Conservation (phyloP, 2,888 invertebrate species). For the Tortricodes alternella region DNA sequence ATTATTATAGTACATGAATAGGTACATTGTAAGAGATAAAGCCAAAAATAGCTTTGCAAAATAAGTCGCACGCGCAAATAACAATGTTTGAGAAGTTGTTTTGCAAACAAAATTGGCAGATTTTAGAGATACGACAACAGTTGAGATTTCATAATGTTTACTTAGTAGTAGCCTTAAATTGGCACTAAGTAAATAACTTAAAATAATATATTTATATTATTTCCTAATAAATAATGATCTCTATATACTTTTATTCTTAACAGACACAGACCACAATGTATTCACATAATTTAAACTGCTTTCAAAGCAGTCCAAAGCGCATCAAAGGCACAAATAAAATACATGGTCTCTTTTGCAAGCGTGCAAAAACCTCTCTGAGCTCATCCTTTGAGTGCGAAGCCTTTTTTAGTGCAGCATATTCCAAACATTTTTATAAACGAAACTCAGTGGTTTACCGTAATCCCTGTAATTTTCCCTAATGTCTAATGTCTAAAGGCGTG, state of each 20-base stretch:
- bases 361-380: not conserved
- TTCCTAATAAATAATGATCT: no score
- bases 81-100: conserved; percentile 35
- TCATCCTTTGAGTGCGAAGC: not conserved
- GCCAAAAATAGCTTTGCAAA: conserved; percentile 17
- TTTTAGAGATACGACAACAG: conserved; percentile 23
- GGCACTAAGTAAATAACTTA: no score
- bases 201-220: no score
- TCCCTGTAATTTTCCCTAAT: conserved; percentile 16
- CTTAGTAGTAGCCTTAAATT: no score
- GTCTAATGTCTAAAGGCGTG: conserved; percentile 7
- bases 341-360: no score
- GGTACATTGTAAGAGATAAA: not conserved
- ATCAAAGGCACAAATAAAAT: no score
- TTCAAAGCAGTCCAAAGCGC: not conserved
- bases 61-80: conserved; percentile 11
- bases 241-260: no score
- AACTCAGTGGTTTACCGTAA: conserved; percentile 3
- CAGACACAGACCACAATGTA: no score
- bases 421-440: not conserved
- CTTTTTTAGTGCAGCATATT: not conserved
- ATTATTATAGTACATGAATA: no score
- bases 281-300: no score
- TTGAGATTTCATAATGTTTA: no score
- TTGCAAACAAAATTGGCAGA: conserved; percentile 30